Conservation (phyloP, 2,888 invertebrate genomes). For the Drosophila merina region DNA sequence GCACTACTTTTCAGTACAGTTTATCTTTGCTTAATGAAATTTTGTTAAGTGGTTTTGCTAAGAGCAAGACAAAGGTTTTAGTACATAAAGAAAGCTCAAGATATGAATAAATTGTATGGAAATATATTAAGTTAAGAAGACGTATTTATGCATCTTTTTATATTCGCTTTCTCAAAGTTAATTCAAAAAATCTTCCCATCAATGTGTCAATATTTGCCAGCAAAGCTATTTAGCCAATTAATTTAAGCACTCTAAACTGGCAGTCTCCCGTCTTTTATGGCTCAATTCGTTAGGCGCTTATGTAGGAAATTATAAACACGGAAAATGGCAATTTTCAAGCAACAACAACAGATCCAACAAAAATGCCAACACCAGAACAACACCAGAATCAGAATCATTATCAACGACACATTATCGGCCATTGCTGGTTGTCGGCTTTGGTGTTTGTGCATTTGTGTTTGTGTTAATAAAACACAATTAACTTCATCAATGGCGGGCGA, state of each 20-base stretch:
- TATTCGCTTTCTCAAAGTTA: neutral
- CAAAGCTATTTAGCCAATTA: conserved; percentile 17
- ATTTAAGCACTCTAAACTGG: conserved; percentile 10
- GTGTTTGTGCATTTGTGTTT: conserved; percentile 80
- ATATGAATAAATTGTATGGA: no score
- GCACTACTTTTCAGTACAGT: no score
- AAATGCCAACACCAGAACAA: conserved; percentile 10
- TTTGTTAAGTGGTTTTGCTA: no score
- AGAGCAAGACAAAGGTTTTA: no score
- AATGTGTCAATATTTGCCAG: conserved; percentile 4
- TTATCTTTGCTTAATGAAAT: no score
- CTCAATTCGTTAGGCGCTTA: conserved; percentile 64
- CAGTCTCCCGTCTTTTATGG: conserved; percentile 42
- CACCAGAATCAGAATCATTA: conserved; percentile 54
- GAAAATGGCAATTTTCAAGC: conserved; percentile 57
- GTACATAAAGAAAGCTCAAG: no score
- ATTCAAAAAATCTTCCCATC: neutral
- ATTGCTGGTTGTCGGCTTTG: conserved; percentile 54
- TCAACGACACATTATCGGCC: conserved; percentile 72
- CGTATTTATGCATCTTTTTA: no score
- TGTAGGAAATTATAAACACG: conserved; percentile 70
- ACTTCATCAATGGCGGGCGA: conserved; percentile 79
- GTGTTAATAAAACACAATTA: conserved; percentile 84
- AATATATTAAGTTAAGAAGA: no score
- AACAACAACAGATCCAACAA: conserved; percentile 10